Conservation (phyloP, 2,888 invertebrate genomes). For the Drosophila siamana region DNA sequence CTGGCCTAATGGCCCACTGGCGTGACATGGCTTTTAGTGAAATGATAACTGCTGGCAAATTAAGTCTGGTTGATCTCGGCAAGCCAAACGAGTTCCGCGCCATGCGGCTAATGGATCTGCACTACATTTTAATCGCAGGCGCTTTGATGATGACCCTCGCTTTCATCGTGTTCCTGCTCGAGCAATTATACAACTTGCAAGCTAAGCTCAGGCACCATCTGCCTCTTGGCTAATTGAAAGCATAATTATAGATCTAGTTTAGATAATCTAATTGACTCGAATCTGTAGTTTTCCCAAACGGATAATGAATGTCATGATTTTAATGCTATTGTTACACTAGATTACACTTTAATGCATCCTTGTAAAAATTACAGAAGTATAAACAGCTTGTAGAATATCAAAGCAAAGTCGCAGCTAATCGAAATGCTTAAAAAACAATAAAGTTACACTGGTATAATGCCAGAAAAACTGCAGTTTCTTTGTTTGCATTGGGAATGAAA, state of each 20-base stretch:
- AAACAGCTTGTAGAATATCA: too few species aligned
- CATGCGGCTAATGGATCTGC: conserved; percentile 23
- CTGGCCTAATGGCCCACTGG: conserved; percentile 46
- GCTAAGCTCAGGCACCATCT: neutral
- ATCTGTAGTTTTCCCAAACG: too few species aligned
- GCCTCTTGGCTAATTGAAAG: neutral
- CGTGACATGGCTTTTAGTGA: conserved; percentile 49
- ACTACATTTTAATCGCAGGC: conserved; percentile 19
- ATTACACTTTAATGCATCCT: too few species aligned
- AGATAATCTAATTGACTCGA: too few species aligned
- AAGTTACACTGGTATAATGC: too few species aligned
- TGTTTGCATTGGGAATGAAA: too few species aligned
- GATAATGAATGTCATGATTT: too few species aligned
- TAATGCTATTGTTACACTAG: too few species aligned
- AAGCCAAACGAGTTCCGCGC: conserved; percentile 18
- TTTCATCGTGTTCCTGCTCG: conserved; percentile 24
- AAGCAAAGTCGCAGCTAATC: too few species aligned
- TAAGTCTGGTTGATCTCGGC: conserved; percentile 21
- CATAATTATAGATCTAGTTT: neutral
- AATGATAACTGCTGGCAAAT: conserved; percentile 47
- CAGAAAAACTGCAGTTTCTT: too few species aligned
- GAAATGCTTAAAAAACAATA: too few species aligned
- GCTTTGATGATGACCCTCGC: conserved; percentile 19
- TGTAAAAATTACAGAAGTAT: too few species aligned
- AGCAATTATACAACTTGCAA: conserved; percentile 4